phyloP scores from a whole-genome alignment of 2,888 invertebrate genomes.

The Caradrina clavipalpis region DNA sequence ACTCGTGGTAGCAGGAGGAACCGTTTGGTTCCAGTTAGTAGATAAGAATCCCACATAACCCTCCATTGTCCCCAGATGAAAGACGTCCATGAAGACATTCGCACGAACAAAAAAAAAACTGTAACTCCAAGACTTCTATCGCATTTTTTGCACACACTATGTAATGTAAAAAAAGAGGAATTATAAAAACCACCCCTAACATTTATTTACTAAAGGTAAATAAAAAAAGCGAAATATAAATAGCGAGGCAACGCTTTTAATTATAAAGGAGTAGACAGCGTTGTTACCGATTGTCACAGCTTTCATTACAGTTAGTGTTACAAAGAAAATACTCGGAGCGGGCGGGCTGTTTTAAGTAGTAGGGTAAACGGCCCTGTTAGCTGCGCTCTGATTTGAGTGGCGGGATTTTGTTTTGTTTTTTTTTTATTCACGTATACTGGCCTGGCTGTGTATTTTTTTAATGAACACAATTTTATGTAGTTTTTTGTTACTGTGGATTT shows the following conservation, averaged over 20 bases:
- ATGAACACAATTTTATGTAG: constrained; percentile 32
- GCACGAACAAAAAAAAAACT: too few relatives aligned
- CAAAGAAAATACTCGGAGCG: constrained; percentile 63
- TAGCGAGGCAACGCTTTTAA: constrained; percentile 60
- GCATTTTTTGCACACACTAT: too few relatives aligned
- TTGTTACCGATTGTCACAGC: constrained; percentile 58
- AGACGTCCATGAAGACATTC: too few relatives aligned
- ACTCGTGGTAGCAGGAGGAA: too few relatives aligned
- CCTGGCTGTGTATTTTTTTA: constrained; percentile 38
- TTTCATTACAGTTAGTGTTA: constrained; percentile 67
- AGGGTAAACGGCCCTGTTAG: constrained; percentile 59
- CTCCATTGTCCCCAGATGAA: too few relatives aligned
- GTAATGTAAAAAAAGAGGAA: too few relatives aligned
- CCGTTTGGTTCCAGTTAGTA: too few relatives aligned
- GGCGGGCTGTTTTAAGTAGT: constrained; percentile 60
- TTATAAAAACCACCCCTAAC: neutral
- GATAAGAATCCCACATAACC: too few relatives aligned
- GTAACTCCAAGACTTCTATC: too few relatives aligned
- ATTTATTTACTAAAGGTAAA: constrained; percentile 15
- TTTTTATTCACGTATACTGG: constrained; percentile 33
- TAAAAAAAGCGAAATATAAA: constrained; percentile 32
- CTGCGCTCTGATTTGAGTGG: constrained; percentile 57
- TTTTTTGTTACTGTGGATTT: constrained; percentile 10
- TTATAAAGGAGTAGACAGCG: constrained; percentile 60
- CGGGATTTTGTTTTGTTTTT: constrained; percentile 43